Evolutionary conservation across 2,888 invertebrate genomes (phyloP).

Genomic region (Aleiodes alternator): DNA sequence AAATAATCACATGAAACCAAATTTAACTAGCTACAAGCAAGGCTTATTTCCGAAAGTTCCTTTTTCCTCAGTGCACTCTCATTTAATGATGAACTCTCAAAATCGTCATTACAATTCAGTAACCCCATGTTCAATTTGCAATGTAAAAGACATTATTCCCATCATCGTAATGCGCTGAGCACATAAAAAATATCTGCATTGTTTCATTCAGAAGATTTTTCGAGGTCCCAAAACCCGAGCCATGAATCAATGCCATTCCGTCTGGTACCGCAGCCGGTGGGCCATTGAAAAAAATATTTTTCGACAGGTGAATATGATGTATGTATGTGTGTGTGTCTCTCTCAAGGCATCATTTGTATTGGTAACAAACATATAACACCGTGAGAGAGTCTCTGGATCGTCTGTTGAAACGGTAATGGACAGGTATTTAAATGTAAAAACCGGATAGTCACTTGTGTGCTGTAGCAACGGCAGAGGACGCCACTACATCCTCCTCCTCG

Average conservation of each 20-base stretch:
- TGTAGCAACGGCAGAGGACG: constrained; percentile 66
- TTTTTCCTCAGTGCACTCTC: not conserved
- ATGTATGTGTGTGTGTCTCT: not conserved
- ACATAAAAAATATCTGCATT: constrained; percentile 44
- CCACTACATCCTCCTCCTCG: constrained; percentile 58
- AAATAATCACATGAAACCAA: too few relatives aligned
- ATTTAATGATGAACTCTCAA: not conserved
- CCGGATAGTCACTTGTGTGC: constrained; percentile 63
- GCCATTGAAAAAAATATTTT: constrained; percentile 1
- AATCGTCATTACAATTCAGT: constrained; percentile 16
- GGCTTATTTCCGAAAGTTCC: too few relatives aligned
- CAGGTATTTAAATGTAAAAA: constrained; percentile 67
- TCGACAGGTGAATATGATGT: constrained; percentile 19
- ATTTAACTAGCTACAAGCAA: too few relatives aligned
- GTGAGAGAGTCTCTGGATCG: constrained; percentile 33
- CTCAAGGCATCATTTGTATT: not conserved
- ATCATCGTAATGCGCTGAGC: not conserved
- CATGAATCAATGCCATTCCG: constrained; percentile 5
- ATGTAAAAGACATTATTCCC: constrained; percentile 21
- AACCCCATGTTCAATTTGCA: constrained; percentile 21
- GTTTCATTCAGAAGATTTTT: constrained; percentile 34
- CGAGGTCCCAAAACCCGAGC: not conserved
- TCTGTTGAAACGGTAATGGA: constrained; percentile 24
- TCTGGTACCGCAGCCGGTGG: not conserved
- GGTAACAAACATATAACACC: constrained; percentile 14